Evolutionary conservation across 2,888 invertebrate genomes (phyloP).

Genomic region (Diaphora mendica): DNA sequence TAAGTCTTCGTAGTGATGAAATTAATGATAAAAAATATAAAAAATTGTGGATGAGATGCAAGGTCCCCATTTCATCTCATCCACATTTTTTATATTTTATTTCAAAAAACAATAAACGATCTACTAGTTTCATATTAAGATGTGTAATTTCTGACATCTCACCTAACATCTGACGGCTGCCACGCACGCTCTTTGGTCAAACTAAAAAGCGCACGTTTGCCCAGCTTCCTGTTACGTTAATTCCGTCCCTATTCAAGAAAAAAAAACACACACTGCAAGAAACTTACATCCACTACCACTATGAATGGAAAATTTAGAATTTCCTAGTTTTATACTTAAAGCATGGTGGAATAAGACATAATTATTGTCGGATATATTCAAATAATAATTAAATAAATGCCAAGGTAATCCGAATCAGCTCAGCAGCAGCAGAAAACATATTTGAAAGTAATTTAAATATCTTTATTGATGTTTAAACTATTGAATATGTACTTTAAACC

Average conservation of each 20-base stretch:
- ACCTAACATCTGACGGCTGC: not conserved
- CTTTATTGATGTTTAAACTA: not conserved
- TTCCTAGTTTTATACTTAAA: too few relatives aligned
- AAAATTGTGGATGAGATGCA: too few relatives aligned
- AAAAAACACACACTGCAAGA: too few relatives aligned
- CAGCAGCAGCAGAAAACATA: not conserved
- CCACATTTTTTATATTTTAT: too few relatives aligned
- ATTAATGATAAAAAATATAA: too few relatives aligned
- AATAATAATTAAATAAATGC: not conserved
- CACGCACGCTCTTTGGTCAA: not conserved
- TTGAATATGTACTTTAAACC: conserved; percentile 67
- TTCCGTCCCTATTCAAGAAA: not conserved
- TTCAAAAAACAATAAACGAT: too few relatives aligned
- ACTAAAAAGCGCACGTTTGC: not conserved
- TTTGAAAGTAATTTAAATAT: not conserved
- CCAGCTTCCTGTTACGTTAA: not conserved
- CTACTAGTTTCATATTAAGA: too few relatives aligned
- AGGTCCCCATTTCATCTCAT: too few relatives aligned
- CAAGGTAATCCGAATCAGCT: not conserved
- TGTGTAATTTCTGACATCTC: not conserved
- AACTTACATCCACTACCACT: not conserved
- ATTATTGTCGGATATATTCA: conserved; percentile 1
- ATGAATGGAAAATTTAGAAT: not conserved
- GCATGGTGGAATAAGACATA: too few relatives aligned
- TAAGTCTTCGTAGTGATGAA: too few relatives aligned